A percentile compares a stretch with the other conserved stretches of the same genome.
Conservation (phyloP, 2,113 vertebrate species). For the Ceratotherium simum region DNA sequence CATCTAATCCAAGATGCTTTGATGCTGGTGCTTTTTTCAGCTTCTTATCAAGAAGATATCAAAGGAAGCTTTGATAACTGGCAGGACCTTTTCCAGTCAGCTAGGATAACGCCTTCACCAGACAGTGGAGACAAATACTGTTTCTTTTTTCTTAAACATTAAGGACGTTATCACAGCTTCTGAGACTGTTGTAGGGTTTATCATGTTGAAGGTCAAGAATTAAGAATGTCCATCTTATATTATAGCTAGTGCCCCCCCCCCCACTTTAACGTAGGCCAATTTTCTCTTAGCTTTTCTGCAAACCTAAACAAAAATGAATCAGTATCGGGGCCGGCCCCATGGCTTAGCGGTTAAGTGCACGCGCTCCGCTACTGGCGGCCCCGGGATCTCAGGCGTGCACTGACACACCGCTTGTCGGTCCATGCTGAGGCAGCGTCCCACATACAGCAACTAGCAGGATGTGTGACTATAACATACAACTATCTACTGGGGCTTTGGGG, state of each 20-base stretch:
- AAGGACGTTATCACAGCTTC: neutral
- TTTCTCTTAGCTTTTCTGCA: constrained; percentile 12
- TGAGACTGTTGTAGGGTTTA: neutral
- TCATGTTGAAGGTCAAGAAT: neutral
- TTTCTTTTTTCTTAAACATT: constrained; percentile 17
- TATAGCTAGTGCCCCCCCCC: neutral
- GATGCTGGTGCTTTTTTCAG: neutral
- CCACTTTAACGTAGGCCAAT: neutral
- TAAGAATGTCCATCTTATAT: neutral
- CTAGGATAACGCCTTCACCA: neutral
- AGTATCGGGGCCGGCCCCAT: neutral
- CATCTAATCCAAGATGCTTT: neutral
- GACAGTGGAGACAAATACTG: neutral
- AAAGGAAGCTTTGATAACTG: neutral
- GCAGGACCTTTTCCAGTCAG: constrained; percentile 8
- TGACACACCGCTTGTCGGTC: too few species aligned
- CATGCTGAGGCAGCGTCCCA: too few species aligned
- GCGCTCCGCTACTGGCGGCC: too few species aligned
- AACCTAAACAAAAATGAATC: neutral
- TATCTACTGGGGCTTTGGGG: too few species aligned
- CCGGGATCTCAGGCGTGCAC: too few species aligned
- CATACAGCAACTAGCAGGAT: too few species aligned
- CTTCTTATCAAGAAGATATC: constrained; percentile 8
- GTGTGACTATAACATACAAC: too few species aligned
- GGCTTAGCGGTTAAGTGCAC: too few species aligned